phyloP scores from a whole-genome alignment of 2,797 vertebrate genomes.

The Buphagus erythrorhynchus region DNA sequence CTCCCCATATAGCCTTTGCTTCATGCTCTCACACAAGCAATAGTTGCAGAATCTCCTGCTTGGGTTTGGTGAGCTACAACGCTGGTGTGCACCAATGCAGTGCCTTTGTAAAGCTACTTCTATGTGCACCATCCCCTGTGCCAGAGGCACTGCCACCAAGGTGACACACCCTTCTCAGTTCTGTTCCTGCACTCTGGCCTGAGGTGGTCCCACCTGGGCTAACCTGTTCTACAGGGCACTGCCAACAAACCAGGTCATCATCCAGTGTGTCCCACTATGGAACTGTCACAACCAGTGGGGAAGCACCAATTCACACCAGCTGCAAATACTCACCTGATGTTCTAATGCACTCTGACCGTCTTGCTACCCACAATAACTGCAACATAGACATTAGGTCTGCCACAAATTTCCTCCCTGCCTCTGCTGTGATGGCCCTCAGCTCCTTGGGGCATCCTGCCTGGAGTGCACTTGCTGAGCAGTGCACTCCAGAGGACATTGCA shows the following conservation, averaged over 20 bases:
- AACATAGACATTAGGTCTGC: neutral
- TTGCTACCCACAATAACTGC: neutral
- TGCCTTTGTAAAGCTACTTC: neutral
- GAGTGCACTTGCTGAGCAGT: neutral
- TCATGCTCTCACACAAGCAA: neutral
- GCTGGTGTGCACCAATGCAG: no score
- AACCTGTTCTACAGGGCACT: neutral
- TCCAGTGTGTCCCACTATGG: neutral
- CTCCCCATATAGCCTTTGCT: neutral
- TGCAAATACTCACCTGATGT: neutral
- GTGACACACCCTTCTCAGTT: neutral
- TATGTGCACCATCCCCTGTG: fast-evolving
- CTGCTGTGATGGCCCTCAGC: neutral
- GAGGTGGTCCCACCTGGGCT: neutral
- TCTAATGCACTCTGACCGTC: neutral
- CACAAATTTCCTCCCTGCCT: neutral
- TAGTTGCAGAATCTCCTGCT: neutral
- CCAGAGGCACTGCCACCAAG: neutral
- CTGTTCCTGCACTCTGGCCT: neutral
- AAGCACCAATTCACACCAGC: neutral
- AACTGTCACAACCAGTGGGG: neutral
- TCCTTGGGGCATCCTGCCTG: neutral
- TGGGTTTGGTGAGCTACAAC: neutral
- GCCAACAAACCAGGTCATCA: neutral
- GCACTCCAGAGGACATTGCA: neutral